These are phyloP conservation scores for Cydia splendana DNA, from an alignment of 1,140 invertebrate species.

Conservation along the genomic window DNA sequence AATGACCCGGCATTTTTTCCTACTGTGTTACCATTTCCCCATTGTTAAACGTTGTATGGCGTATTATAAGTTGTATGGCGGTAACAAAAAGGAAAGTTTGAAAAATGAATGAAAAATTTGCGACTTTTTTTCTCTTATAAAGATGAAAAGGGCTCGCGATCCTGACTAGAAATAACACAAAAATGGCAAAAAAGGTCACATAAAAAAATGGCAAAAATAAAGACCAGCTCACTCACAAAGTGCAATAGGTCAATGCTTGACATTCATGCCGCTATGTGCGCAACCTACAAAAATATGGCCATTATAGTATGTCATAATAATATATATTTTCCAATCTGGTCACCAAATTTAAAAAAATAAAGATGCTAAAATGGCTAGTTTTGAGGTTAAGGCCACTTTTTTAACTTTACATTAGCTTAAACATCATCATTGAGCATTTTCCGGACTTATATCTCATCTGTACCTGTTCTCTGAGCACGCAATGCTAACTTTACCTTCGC, in stretches of 20 bases:
- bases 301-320: not conserved
- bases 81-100: too few relatives aligned
- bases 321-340: not conserved
- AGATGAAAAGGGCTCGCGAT: too few relatives aligned
- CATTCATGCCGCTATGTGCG: not conserved
- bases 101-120: too few relatives aligned
- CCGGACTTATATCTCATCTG: not conserved
- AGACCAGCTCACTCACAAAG: too few relatives aligned
- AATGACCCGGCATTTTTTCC: too few relatives aligned
- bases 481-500: not conserved
- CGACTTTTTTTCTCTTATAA: too few relatives aligned
- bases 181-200: too few relatives aligned
- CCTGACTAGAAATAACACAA: too few relatives aligned
- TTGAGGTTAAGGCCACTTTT: not conserved
- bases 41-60: too few relatives aligned
- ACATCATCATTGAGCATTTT: constrained; percentile 5
- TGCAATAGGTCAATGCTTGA: not conserved
- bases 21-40: too few relatives aligned
- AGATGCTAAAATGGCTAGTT: not conserved
- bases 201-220: too few relatives aligned
- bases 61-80: too few relatives aligned
- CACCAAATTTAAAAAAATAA: not conserved
- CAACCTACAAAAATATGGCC: not conserved
- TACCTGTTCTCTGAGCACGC: not conserved
- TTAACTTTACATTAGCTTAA: not conserved